Percentiles rank a stretch among this genome's conserved stretches.
Conservation (phyloP, 1,140 invertebrate genomes). For the Saccostrea glomerata region DNA sequence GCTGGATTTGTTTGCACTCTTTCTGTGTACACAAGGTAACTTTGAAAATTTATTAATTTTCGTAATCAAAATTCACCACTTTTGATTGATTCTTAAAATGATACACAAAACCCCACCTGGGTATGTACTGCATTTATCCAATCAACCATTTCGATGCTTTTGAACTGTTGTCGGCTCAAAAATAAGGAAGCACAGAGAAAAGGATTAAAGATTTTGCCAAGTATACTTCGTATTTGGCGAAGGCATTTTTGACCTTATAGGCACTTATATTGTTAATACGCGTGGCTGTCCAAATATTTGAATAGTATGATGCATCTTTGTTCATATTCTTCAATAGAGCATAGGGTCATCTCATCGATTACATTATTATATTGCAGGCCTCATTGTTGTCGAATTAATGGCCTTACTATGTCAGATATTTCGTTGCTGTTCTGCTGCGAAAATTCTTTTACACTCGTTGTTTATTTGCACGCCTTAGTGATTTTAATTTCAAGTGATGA, state of each 20-base stretch:
- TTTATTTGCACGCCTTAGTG: not conserved
- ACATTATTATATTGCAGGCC: not conserved
- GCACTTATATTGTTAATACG: not conserved
- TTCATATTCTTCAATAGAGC: slow-evolving; percentile 1
- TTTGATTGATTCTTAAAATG: too few species aligned
- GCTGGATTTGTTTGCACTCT: not conserved
- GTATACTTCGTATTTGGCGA: not conserved
- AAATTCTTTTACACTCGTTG: not conserved
- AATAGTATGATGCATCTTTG: not conserved
- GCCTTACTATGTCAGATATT: not conserved
- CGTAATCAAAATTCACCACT: too few species aligned
- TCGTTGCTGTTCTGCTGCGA: slow-evolving; percentile 17
- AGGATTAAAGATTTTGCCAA: not conserved
- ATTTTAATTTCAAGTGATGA: slow-evolving; percentile 15
- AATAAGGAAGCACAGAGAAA: not conserved
- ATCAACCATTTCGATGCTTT: not conserved
- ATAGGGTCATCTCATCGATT: slow-evolving; percentile 14
- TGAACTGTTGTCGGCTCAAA: not conserved
- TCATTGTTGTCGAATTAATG: slow-evolving; percentile 12
- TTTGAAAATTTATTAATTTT: too few species aligned
- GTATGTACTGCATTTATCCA: too few species aligned
- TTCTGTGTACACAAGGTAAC: too few species aligned
- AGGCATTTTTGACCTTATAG: not conserved
- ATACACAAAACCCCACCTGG: too few species aligned
- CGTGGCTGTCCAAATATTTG: not conserved